A percentile compares a stretch with the other conserved stretches of the same genome.
These are phyloP conservation scores for Sepioteuthis lessoniana DNA, from an alignment of 2,888 invertebrate species.

Conservation along the genomic window DNA sequence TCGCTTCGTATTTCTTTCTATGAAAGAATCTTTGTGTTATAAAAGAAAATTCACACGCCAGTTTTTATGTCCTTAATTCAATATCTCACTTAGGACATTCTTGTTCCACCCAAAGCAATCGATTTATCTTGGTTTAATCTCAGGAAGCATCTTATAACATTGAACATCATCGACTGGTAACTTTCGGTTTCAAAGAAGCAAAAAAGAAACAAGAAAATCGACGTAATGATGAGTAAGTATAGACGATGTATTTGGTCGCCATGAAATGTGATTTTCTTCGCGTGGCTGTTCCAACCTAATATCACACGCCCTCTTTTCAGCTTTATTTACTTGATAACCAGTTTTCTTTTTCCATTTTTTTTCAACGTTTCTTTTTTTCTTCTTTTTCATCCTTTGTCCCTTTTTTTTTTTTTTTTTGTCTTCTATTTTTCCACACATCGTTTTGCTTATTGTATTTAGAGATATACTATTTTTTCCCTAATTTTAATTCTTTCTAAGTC, in stretches of 20 bases:
- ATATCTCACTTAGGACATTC: neutral
- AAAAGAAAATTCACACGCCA: no score
- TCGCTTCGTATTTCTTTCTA: neutral
- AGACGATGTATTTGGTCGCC: neutral
- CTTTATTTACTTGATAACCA: neutral
- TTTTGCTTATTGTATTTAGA: no score
- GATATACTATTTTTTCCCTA: no score
- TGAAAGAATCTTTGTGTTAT: neutral
- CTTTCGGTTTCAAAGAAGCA: neutral
- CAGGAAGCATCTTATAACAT: neutral
- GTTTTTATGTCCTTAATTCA: neutral
- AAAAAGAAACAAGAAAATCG: neutral
- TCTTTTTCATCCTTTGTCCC: no score
- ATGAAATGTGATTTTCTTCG: neutral
- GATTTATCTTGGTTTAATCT: neutral
- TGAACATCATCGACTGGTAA: neutral
- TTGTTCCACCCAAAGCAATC: neutral
- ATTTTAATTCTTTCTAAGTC: no score
- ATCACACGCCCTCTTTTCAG: neutral
- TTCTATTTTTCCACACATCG: no score
- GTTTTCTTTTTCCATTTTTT: neutral
- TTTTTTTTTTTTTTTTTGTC: no score
- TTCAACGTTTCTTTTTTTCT: neutral
- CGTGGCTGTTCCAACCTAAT: neutral
- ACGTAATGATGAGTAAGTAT: neutral